Conservation (phyloP, 2,888 invertebrate species). For the Chrysolina haemoptera region DNA sequence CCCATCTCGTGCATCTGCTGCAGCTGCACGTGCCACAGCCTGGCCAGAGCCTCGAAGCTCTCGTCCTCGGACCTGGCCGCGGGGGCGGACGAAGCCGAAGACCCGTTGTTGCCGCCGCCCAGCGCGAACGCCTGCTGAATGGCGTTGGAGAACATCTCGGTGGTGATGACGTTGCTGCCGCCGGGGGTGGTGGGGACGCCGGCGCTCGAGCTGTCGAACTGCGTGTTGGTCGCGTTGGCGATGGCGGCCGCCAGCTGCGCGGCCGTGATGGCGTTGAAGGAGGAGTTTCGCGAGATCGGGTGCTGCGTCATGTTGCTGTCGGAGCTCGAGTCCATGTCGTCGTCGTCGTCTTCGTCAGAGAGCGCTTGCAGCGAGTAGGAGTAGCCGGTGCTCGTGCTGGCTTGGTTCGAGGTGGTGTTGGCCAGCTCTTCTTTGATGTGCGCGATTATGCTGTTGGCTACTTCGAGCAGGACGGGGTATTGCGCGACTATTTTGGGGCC, state of each 20-base stretch:
- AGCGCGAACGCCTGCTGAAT: constrained; percentile 78
- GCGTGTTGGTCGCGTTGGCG: constrained; percentile 72
- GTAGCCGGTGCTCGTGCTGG: constrained; percentile 70
- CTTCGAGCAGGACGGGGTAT: constrained; percentile 81
- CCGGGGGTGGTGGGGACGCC: constrained; percentile 53
- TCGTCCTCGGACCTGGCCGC: constrained; percentile 51
- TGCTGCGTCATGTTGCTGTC: constrained; percentile 62
- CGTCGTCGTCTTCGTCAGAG: constrained; percentile 74
- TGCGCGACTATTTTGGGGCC: constrained; percentile 76
- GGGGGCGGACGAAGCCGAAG: constrained; percentile 17
- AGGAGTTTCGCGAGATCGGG: constrained; percentile 63
- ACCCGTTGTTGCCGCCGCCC: constrained; percentile 45
- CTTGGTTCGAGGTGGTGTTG: constrained; percentile 72
- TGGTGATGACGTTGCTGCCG: constrained; percentile 74
- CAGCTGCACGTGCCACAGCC: constrained; percentile 74
- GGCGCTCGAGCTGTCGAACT: constrained; percentile 59
- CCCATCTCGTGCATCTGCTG: constrained; percentile 94
- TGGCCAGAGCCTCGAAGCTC: constrained; percentile 60
- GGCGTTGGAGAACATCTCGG: constrained; percentile 86
- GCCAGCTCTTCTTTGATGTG: constrained; percentile 70
- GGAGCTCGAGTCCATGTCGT: constrained; percentile 71
- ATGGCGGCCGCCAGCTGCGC: constrained; percentile 84
- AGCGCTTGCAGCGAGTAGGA: constrained; percentile 72
- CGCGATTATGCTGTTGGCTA: constrained; percentile 78
- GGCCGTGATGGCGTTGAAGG: constrained; percentile 76